These are phyloP conservation scores for Subacronicta megacephala DNA, from an alignment of 2,888 invertebrate species.

Conservation along the genomic window DNA sequence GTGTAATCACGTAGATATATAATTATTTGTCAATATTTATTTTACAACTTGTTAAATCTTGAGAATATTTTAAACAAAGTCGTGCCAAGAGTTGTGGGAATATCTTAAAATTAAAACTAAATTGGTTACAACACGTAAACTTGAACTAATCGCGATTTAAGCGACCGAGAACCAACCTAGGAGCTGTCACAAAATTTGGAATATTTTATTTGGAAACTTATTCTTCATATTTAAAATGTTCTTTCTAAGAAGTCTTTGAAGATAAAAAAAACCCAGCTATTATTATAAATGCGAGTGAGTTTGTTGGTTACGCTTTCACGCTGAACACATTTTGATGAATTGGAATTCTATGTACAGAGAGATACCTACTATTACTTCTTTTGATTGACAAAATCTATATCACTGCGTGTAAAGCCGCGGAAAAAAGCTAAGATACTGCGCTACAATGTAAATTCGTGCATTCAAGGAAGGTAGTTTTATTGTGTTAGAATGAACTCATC, in stretches of 20 bases:
- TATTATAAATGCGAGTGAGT: too few species aligned
- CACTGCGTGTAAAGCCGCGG: too few species aligned
- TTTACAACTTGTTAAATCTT: constrained; percentile 28
- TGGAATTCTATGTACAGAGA: too few species aligned
- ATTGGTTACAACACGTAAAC: constrained; percentile 35
- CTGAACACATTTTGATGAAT: too few species aligned
- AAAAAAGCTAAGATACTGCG: constrained; percentile 8
- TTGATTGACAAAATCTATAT: too few species aligned
- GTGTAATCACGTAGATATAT: constrained; percentile 22
- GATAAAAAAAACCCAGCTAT: too few species aligned
- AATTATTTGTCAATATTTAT: constrained; percentile 35
- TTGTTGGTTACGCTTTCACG: too few species aligned
- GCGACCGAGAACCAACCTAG: constrained; percentile 17
- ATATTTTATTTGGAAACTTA: constrained; percentile 3
- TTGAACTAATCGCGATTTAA: constrained; percentile 50
- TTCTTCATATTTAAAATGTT: constrained; percentile 1
- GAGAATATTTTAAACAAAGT: constrained; percentile 14
- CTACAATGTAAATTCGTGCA: constrained; percentile 3
- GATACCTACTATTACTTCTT: too few species aligned
- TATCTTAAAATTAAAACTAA: constrained; percentile 31
- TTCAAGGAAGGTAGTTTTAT: constrained; percentile 45
- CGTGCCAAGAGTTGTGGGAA: constrained; percentile 26
- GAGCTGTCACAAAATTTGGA: constrained; percentile 16
- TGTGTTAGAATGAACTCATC: constrained; percentile 77
- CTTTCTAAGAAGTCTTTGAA: not conserved